phyloP scores from a whole-genome alignment of 2,888 invertebrate species.

The Alloscopus bannaensis region DNA sequence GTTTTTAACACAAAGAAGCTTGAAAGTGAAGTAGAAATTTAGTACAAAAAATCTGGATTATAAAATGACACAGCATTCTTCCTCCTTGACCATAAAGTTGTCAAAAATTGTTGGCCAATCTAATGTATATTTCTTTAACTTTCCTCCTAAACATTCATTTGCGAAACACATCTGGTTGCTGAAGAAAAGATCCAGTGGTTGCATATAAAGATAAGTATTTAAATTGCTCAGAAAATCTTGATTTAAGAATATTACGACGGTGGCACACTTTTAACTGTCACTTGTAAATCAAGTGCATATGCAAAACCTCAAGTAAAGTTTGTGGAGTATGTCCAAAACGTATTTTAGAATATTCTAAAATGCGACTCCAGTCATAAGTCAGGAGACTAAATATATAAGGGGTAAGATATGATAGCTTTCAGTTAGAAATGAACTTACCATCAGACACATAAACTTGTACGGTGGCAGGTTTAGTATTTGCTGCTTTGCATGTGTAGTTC shows the following conservation, averaged over 20 bases:
- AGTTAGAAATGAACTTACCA: slow-evolving; percentile 79
- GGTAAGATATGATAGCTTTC: background rate
- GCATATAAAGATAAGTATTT: no score
- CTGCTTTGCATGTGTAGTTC: slow-evolving; percentile 92
- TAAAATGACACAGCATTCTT: no score
- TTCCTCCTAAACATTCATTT: no score
- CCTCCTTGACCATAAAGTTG: slow-evolving; percentile 18
- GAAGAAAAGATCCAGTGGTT: no score
- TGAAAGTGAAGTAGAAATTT: no score
- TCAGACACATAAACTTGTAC: slow-evolving; percentile 93
- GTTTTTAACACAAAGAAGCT: no score
- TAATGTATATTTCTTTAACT: slow-evolving; percentile 4
- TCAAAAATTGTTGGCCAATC: slow-evolving; percentile 12
- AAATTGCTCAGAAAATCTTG: slow-evolving; percentile 28
- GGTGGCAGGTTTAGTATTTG: slow-evolving; percentile 91
- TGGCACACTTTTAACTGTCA: slow-evolving; percentile 12
- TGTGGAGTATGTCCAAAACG: background rate
- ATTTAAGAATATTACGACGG: slow-evolving; percentile 29
- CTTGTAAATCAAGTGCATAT: no score
- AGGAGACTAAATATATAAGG: background rate
- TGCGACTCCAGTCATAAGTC: background rate
- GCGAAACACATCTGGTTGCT: no score
- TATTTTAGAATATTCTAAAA: no score
- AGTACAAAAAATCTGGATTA: no score
- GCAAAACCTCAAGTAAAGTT: background rate